phyloP scores from a whole-genome alignment of 2,888 invertebrate genomes.

The Itoplectis maculator region DNA sequence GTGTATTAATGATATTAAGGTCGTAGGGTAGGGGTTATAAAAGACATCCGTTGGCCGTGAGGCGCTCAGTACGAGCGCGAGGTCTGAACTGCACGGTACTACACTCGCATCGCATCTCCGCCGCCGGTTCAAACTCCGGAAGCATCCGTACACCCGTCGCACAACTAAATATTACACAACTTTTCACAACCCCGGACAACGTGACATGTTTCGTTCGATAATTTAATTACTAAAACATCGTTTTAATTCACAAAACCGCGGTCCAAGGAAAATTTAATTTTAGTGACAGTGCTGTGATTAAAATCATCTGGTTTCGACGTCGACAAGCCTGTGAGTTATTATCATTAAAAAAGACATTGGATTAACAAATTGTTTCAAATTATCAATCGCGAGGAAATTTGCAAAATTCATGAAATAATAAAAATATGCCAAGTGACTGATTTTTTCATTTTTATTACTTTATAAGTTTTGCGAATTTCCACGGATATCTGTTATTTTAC shows the following conservation, averaged over 20 bases:
- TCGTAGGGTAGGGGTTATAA: conserved; percentile 73
- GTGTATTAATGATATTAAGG: conserved; percentile 67
- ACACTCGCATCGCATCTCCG: conserved; percentile 56
- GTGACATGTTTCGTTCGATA: conserved; percentile 33
- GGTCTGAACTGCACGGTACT: conserved; percentile 67
- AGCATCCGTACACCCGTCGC: conserved; percentile 6
- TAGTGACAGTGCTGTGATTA: conserved; percentile 59
- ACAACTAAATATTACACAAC: neutral
- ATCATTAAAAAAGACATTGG: neutral
- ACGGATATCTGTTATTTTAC: no score
- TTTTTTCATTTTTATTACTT: no score
- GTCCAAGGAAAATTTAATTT: conserved; percentile 54
- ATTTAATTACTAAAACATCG: conserved; percentile 32
- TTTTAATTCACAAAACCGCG: conserved; percentile 30
- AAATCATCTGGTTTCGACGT: conserved; percentile 25
- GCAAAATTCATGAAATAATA: no score
- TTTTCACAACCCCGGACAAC: neutral
- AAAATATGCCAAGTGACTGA: no score
- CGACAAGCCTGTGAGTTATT: conserved; percentile 46
- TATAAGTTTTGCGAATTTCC: no score
- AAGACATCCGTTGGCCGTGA: conserved; percentile 72
- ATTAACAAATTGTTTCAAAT: neutral
- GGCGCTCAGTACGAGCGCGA: conserved; percentile 72
- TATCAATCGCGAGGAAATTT: no score
- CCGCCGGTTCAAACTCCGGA: conserved; percentile 43